Conservation (phyloP, 2,888 invertebrate genomes). For the Mimas tiliae region DNA sequence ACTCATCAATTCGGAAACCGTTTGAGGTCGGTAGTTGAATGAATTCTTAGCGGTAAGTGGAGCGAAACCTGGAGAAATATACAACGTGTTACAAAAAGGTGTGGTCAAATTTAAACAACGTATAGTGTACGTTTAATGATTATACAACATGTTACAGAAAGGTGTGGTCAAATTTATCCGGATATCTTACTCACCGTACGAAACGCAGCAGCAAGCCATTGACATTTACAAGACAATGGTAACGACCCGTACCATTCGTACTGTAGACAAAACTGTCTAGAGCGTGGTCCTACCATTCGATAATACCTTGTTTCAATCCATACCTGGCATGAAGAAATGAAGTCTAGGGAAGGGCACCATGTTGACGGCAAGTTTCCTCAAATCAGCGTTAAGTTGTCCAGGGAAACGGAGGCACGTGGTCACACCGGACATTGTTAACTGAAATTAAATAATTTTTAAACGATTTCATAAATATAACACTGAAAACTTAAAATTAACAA, state of each 20-base stretch:
- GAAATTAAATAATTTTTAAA: conserved; percentile 24
- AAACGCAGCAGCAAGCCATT: too few relatives aligned
- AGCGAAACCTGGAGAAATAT: conserved; percentile 85
- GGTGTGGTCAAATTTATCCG: too few relatives aligned
- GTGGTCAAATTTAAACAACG: too few relatives aligned
- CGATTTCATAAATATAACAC: too few relatives aligned
- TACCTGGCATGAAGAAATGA: conserved; percentile 92
- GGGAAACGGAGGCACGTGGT: conserved; percentile 94
- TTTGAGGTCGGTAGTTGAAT: conserved; percentile 88
- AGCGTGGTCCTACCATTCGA: too few relatives aligned
- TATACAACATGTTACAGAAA: too few relatives aligned
- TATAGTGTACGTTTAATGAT: too few relatives aligned
- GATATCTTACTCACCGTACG: too few relatives aligned
- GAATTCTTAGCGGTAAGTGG: conserved; percentile 91
- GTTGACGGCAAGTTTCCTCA: conserved; percentile 94
- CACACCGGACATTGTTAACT: conserved; percentile 90
- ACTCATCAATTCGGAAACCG: conserved; percentile 90
- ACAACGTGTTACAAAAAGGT: not conserved
- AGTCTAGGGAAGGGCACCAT: conserved; percentile 97
- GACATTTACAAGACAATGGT: too few relatives aligned
- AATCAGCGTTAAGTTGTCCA: conserved; percentile 95
- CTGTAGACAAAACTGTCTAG: too few relatives aligned
- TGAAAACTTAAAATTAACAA: too few relatives aligned
- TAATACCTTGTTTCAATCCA: conserved; percentile 14
- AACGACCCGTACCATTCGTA: too few relatives aligned